Percentiles rank a stretch among this genome's conserved stretches.
These are phyloP conservation scores for Macrophya alboannulata DNA, from an alignment of 2,888 invertebrate species.

Conservation along the genomic window DNA sequence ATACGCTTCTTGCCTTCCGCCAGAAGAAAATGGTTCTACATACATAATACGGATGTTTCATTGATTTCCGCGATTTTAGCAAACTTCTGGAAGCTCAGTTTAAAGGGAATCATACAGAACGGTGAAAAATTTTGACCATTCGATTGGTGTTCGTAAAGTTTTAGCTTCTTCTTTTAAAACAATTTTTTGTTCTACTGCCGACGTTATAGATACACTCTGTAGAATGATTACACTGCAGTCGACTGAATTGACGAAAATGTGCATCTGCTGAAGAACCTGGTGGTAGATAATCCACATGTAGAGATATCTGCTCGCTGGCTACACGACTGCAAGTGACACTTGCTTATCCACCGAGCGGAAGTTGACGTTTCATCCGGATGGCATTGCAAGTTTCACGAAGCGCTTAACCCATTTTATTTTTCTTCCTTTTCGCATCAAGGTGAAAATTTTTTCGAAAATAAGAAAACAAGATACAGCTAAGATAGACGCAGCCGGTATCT, in stretches of 20 bases:
- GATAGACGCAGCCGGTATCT: neutral
- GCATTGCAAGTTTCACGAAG: constrained; percentile 14
- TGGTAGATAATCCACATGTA: constrained; percentile 2
- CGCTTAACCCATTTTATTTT: constrained; percentile 25
- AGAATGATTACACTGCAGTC: neutral
- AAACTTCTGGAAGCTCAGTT: neutral
- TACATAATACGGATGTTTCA: neutral
- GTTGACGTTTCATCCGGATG: constrained; percentile 41
- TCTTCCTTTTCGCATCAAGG: constrained; percentile 5
- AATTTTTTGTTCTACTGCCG: neutral
- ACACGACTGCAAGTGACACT: constrained; percentile 26
- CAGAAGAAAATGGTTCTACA: neutral
- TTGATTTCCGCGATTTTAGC: constrained; percentile 7
- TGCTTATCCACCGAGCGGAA: constrained; percentile 39
- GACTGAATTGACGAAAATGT: neutral
- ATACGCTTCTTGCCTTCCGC: neutral
- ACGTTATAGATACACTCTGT: neutral
- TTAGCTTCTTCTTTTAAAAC: neutral
- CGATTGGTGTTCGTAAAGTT: neutral
- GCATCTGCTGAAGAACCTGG: neutral
- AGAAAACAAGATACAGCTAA: neutral
- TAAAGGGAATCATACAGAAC: constrained; percentile 7
- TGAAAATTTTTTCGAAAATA: neutral
- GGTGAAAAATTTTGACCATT: neutral
- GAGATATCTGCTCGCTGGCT: neutral